Conservation (phyloP, 2,113 vertebrate genomes). For the Pampusana beccarii region DNA sequence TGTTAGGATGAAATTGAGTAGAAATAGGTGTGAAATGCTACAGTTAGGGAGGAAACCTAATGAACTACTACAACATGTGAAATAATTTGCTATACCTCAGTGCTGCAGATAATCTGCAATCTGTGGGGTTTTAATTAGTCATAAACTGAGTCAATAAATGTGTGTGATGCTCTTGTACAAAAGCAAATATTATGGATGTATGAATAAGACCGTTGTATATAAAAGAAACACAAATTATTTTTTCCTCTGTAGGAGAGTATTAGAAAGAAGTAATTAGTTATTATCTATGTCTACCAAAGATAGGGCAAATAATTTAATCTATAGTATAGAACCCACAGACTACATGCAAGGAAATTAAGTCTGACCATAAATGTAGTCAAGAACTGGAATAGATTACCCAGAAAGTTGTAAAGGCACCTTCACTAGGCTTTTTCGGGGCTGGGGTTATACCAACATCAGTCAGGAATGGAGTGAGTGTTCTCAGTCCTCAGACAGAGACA, state of each 20-base stretch:
- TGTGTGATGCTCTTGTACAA: background rate
- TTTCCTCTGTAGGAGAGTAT: background rate
- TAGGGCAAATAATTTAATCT: background rate
- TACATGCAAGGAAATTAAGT: background rate
- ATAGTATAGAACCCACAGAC: background rate
- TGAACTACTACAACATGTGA: background rate
- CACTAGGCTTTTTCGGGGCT: background rate
- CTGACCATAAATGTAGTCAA: background rate
- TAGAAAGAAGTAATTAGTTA: background rate
- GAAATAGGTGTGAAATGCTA: background rate
- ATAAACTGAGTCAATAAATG: background rate
- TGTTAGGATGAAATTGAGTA: background rate
- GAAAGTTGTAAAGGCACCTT: background rate
- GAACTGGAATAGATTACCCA: background rate
- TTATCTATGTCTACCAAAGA: background rate
- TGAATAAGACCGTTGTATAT: background rate
- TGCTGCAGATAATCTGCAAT: background rate
- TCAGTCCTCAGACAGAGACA: background rate
- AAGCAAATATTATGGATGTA: background rate
- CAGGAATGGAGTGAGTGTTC: background rate
- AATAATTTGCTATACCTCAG: background rate
- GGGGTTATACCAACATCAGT: background rate
- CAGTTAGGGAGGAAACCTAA: background rate
- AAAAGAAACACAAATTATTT: background rate
- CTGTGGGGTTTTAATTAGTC: background rate